Evolutionary conservation across 1,140 invertebrate species (phyloP), one percentile per base, ranked within the genome.

Genomic region (Listronotus oregonensis): DNA sequence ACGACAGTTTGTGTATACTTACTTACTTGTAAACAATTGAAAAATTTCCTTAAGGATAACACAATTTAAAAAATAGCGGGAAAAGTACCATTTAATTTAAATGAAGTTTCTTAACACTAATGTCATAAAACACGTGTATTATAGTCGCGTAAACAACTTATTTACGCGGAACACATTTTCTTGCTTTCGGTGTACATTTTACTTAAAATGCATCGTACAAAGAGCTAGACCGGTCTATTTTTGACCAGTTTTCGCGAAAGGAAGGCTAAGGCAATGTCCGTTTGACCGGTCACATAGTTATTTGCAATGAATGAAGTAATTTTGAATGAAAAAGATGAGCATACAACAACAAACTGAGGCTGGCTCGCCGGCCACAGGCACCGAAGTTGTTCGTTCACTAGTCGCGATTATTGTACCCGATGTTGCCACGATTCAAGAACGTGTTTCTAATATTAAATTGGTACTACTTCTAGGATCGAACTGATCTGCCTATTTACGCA

Each of bases 251-350:
- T 37, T 14, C 51, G 11, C 32, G 32, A 21, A 31, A 31, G 27
- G 27, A 55, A 15, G 32, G 18, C n/a, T 15, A 15, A 39, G 12
- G n/a, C 12, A 55, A 11, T 12, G 34, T 31, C 32, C 11, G n/a
- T 37, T 55, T 55, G n/a, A 37, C 34, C 37, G 4, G 21, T 59
- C 44, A 59, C 57, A 59, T 59, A 49, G 21, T 49, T 59, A 9
- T 57, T 31, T 15, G 4, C 15, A 21, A 42, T 43, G 42, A 59
- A 37, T 43, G 44, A 18, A 34, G 12, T 32, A 21, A 49, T 49
- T n/a, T 59, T 59, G 43, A 59, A 59, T 59, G 44, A 37, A 59
- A 59, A 59, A 43, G 40, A 59, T 49, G 57, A 44, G 17, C 57
- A 59, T n/a, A 42, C 43, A n/a, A 43, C 27, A 43, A 43, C 43